phyloP scores from a whole-genome alignment of 2,113 vertebrate genomes.

The Girardinichthys multiradiatus region DNA sequence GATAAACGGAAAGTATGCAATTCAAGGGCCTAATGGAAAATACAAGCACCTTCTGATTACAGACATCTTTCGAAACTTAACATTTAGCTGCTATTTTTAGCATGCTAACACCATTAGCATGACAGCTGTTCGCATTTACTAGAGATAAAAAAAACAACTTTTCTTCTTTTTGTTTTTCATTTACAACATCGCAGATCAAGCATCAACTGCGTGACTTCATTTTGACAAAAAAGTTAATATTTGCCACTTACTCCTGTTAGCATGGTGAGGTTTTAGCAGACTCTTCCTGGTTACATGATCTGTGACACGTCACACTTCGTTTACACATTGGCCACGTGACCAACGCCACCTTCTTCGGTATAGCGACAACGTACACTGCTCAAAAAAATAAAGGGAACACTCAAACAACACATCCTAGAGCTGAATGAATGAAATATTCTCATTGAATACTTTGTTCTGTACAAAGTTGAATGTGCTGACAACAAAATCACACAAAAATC shows the following conservation, averaged over 20 bases:
- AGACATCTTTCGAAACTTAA: no score
- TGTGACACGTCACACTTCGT: conserved; percentile 51
- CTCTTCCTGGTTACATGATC: conserved; percentile 66
- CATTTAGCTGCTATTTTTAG: background rate
- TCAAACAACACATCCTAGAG: no score
- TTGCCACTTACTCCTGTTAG: conserved; percentile 65
- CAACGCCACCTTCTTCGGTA: background rate
- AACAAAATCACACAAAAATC: no score
- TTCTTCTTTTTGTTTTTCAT: background rate
- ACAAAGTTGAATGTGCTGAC: no score
- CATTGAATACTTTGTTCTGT: no score
- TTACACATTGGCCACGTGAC: conserved; percentile 20
- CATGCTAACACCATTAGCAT: conserved; percentile 24
- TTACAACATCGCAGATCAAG: background rate
- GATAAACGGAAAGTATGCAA: background rate
- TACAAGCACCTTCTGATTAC: background rate
- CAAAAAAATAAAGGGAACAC: no score
- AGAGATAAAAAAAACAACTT: background rate
- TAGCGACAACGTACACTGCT: no score
- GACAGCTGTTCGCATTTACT: background rate
- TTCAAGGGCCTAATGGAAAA: accelerated
- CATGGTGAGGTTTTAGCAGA: conserved; percentile 51
- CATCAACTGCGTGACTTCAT: accelerated
- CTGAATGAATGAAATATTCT: no score
- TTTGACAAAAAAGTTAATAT: accelerated